These are phyloP conservation scores for Periophthalmodon schlosseri DNA, from an alignment of 2,113 vertebrate genomes.

Conservation along the genomic window DNA sequence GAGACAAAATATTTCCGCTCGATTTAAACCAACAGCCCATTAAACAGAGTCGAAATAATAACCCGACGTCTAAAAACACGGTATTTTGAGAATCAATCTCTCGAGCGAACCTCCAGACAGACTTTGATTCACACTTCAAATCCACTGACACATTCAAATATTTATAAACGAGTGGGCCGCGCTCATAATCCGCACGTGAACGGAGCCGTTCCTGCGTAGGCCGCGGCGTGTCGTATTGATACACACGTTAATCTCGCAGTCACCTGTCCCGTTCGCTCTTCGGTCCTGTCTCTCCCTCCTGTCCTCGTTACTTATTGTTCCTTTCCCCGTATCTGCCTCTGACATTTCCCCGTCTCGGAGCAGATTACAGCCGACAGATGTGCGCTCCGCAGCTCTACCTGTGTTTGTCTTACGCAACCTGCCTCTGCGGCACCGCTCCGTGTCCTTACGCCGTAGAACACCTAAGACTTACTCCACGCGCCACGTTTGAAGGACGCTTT, in stretches of 20 bases:
- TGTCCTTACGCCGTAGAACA: neutral
- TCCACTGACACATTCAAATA: slow-evolving; percentile 6
- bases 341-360: slow-evolving; percentile 29
- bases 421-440: neutral
- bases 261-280: slow-evolving; percentile 32
- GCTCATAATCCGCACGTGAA: neutral
- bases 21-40: neutral
- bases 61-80: neutral
- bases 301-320: slow-evolving; percentile 42
- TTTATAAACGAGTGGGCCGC: slow-evolving; percentile 8
- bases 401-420: neutral
- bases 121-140: slow-evolving; percentile 8
- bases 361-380: slow-evolving; percentile 52
- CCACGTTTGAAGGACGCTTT: too few species aligned
- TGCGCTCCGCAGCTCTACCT: slow-evolving; percentile 12
- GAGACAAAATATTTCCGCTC: neutral
- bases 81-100: slow-evolving; percentile 3
- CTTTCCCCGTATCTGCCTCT: slow-evolving; percentile 14
- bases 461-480: too few species aligned
- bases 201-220: slow-evolving; percentile 5
- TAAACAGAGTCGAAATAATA: neutral
- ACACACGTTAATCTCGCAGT: slow-evolving; percentile 35
- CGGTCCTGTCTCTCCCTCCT: slow-evolving; percentile 18
- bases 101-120: neutral
- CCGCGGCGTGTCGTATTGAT: slow-evolving; percentile 18